phyloP scores from a whole-genome alignment of 2,113 vertebrate genomes.

The Phyllopteryx taeniolatus region DNA sequence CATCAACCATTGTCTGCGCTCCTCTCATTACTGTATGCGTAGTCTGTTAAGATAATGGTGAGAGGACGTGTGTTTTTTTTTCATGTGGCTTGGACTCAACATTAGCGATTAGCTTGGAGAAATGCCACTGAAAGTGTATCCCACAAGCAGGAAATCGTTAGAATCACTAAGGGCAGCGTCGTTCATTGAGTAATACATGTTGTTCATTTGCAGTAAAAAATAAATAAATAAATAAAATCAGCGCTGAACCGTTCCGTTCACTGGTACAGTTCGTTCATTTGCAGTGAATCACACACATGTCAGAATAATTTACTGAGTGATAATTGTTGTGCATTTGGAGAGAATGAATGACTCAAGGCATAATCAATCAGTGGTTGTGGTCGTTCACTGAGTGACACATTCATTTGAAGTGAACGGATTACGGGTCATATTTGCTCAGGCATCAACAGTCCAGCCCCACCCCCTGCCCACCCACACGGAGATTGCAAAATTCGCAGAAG shows the following conservation, averaged over 20 bases:
- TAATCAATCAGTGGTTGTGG: not conserved
- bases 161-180: no score
- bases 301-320: not conserved
- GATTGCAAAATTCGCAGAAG: not conserved
- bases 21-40: not conserved
- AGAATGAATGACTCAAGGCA: not conserved
- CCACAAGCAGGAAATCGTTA: no score
- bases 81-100: not conserved
- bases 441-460: not conserved
- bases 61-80: not conserved
- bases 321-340: not conserved
- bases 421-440: not conserved
- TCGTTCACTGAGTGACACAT: not conserved
- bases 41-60: not conserved
- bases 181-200: no score
- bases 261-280: not conserved
- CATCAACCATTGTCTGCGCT: not conserved
- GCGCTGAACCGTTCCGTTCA: no score
- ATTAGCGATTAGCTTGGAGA: not conserved
- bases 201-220: not conserved
- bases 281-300: not conserved
- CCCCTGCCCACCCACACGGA: not conserved
- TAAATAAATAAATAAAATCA: no score
- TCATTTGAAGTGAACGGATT: not conserved
- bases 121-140: no score